Conservation (phyloP, 2,888 invertebrate genomes). For the Euzetes globulus region DNA sequence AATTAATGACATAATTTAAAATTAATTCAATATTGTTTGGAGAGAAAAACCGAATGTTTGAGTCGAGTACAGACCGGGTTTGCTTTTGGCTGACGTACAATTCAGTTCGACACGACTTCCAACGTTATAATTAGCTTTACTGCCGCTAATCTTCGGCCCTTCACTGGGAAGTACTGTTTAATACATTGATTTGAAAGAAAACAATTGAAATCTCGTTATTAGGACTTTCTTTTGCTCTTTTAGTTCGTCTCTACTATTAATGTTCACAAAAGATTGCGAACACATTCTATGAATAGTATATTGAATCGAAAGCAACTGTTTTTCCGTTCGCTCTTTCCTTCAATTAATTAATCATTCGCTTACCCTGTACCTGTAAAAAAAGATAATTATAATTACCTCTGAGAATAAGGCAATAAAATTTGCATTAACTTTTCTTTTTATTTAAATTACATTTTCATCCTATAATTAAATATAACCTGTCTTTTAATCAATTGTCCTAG, state of each 20-base stretch:
- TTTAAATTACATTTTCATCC: not conserved
- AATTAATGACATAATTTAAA: not conserved
- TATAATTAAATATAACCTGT: not conserved
- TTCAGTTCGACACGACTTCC: conserved; percentile 64
- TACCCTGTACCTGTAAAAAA: conserved; percentile 13
- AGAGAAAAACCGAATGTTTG: not conserved
- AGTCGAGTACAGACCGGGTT: conserved; percentile 49
- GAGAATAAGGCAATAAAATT: conserved; percentile 14
- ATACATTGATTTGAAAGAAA: not conserved
- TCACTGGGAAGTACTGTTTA: conserved; percentile 53
- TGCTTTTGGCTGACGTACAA: conserved; percentile 64
- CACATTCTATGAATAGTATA: not conserved
- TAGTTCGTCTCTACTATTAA: not conserved
- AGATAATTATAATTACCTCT: not conserved
- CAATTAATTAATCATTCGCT: conserved; percentile 26
- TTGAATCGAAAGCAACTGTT: conserved; percentile 3
- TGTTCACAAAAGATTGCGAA: not conserved
- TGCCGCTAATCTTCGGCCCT: conserved; percentile 65
- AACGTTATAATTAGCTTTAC: conserved; percentile 59
- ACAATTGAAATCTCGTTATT: conserved; percentile 12
- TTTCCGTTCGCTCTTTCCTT: not conserved
- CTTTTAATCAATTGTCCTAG: not conserved
- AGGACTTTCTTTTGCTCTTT: not conserved
- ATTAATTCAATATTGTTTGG: not conserved
- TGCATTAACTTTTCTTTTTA: not conserved